Evolutionary conservation across 2,888 invertebrate species (phyloP), one percentile per base, ranked within the genome.

Genomic region (Pyrrhosoma nymphula): DNA sequence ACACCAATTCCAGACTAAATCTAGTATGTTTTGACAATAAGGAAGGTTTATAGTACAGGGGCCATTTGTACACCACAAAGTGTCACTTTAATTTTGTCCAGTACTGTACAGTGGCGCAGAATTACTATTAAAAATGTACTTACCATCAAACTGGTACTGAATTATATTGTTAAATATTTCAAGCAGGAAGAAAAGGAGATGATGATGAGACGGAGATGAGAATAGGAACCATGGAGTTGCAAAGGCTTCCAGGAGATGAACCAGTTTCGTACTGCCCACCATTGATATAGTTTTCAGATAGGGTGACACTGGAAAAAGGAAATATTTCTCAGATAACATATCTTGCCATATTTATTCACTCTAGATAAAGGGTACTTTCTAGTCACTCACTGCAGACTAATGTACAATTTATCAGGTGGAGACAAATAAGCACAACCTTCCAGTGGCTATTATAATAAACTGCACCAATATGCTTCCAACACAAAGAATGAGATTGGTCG

Each of bases 81-180:
- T 60, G 20, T 60, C 2, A 14, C 16, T 60, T 60, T 20, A 47
- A 2, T 4, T 47, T 47, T 47, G 2, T 8, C 47, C 2, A 8
- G 47, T 2, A 47, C 4, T 4, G 47, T 47, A 60, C 16, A 60
- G 2, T 12, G 16, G 60, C 20, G 16, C 60, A 60, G 12, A 60
- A 60, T 60, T 60, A 60, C 47, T 4, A 47, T n/a, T 20, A 30
- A 16, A 82, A 95, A 95, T 26, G 47, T 56, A 96, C 97, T 97
- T 96, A 98, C 99, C 99, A 97, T 99, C 99, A 97, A 99, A 99
- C 97, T 99, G 99, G 97, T 99, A 99, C 97, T 99, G 99, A 96
- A 99, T 99, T 96, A 99, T 99, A 97, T 99, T 99, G 97, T 99
- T 99, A 97, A 99, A 99, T 97, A 99, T 99, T 97, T 99, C 99